phyloP scores from a whole-genome alignment of 2,113 vertebrate species.

The Mesembrinibis cayennensis region DNA sequence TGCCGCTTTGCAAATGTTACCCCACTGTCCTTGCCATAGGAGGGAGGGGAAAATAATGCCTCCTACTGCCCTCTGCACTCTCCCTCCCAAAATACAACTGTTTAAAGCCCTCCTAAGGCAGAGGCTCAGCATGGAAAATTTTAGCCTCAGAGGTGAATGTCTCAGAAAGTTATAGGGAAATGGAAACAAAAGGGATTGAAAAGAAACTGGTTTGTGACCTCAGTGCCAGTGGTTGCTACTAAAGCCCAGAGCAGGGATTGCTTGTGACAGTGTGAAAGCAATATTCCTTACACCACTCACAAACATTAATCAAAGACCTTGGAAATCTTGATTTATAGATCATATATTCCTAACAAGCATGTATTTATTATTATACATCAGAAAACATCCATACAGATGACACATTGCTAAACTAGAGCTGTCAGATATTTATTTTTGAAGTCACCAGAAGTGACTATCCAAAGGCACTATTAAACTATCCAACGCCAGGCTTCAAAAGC shows the following conservation, averaged over 20 bases:
- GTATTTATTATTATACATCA: constrained; percentile 4
- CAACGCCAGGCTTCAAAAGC: constrained; percentile 10
- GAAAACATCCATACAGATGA: not conserved
- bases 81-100: not conserved
- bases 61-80: not conserved
- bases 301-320: constrained; percentile 10
- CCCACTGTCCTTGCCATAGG: not conserved
- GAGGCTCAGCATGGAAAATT: not conserved
- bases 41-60: not conserved
- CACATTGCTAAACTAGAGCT: not conserved
- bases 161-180: not conserved
- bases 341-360: not conserved
- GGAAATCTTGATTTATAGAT: constrained; percentile 7
- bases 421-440: constrained; percentile 32
- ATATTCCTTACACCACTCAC: not conserved
- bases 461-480: not conserved
- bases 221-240: not conserved
- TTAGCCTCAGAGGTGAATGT: not conserved
- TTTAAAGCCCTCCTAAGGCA: not conserved
- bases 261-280: not conserved
- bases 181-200: not conserved
- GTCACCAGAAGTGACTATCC: not conserved
- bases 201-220: constrained; percentile 14
- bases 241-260: not conserved
- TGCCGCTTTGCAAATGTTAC: not conserved